Percentiles rank a stretch among this genome's conserved stretches.
Evolutionary conservation across 1,140 invertebrate genomes (phyloP).

Genomic region (Apolygus lucorum): DNA sequence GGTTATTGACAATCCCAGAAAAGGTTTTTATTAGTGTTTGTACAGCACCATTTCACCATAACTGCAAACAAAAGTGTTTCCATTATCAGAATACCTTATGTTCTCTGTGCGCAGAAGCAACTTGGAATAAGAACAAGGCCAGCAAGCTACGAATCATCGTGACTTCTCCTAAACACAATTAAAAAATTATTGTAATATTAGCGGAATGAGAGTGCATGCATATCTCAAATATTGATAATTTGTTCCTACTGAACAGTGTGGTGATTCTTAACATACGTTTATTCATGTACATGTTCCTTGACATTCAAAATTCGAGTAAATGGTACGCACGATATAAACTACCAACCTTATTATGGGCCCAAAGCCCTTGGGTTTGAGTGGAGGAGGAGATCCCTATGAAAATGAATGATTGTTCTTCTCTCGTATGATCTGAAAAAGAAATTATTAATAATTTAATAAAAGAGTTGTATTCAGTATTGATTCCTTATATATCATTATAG

Average conservation of each 20-base stretch:
- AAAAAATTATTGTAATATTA: neutral
- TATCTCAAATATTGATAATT: neutral
- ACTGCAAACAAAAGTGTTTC: neutral
- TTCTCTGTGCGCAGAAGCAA: neutral
- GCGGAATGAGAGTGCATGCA: neutral
- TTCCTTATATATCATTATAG: too few relatives aligned
- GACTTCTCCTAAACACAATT: neutral
- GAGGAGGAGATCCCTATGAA: neutral
- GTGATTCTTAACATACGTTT: neutral
- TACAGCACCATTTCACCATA: neutral
- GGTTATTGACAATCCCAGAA: neutral
- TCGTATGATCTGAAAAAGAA: too few relatives aligned
- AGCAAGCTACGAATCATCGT: constrained; percentile 1
- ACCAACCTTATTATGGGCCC: neutral
- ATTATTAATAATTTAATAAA: too few relatives aligned
- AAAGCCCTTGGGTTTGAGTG: neutral
- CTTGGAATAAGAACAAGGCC: neutral
- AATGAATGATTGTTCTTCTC: too few relatives aligned
- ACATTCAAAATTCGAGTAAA: too few relatives aligned
- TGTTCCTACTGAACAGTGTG: neutral
- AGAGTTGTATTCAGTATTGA: too few relatives aligned
- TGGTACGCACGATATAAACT: neutral
- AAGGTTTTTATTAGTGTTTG: neutral
- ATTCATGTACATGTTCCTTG: too few relatives aligned
- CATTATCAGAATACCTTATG: neutral